Conservation (phyloP, 2,113 vertebrate genomes). For the Lepisosteus oculatus region DNA sequence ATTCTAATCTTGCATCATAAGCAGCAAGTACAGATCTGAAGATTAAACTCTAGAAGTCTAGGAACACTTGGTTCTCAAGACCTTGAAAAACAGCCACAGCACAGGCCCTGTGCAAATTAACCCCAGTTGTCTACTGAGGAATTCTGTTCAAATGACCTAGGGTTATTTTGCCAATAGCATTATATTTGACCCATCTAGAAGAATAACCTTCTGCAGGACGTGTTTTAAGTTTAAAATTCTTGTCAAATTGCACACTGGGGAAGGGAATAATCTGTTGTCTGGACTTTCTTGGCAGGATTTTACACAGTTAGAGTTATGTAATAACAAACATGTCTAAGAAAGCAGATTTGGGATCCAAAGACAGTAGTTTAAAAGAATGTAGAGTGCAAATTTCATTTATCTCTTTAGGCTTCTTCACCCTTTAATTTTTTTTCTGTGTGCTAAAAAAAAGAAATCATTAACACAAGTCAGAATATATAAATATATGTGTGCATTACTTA, state of each 20-base stretch:
- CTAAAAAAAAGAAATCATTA: too few relatives aligned
- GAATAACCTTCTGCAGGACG: constrained; percentile 5
- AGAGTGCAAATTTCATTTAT: too few relatives aligned
- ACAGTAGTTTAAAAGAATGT: not conserved
- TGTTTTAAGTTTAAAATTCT: constrained; percentile 6
- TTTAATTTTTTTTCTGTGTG: too few relatives aligned
- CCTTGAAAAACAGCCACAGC: not conserved
- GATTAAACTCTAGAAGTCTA: too few relatives aligned
- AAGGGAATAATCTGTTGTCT: not conserved
- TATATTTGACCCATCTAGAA: not conserved
- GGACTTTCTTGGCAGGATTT: not conserved
- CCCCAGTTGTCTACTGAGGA: constrained; percentile 7
- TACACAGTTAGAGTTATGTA: not conserved
- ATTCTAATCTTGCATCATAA: too few relatives aligned
- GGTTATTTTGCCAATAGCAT: constrained; percentile 5
- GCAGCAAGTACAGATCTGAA: too few relatives aligned
- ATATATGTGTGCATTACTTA: too few relatives aligned
- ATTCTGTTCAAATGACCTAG: not conserved
- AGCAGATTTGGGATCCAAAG: not conserved
- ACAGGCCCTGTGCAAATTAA: constrained; percentile 9
- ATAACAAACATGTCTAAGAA: not conserved
- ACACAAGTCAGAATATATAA: too few relatives aligned
- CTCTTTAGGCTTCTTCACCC: too few relatives aligned
- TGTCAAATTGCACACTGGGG: constrained; percentile 10
- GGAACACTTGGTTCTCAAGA: too few relatives aligned